phyloP scores from a whole-genome alignment of 2,888 invertebrate genomes.

The Thereva nobilitata region DNA sequence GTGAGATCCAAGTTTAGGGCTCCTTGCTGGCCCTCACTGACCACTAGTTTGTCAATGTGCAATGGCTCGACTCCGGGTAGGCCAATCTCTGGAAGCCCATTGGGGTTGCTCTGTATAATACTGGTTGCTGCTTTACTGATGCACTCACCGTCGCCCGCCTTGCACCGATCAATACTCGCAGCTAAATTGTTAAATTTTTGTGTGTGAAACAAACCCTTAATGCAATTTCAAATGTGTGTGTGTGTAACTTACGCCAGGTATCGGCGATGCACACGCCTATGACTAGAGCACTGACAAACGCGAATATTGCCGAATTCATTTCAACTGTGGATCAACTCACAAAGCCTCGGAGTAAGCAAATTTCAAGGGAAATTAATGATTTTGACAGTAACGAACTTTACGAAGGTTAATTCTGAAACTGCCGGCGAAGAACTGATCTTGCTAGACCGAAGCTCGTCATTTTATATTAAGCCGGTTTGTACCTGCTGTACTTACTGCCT shows the following conservation, averaged over 20 bases:
- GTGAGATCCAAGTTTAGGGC: conserved; percentile 30
- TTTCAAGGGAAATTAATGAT: too few species aligned
- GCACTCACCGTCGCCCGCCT: conserved; percentile 40
- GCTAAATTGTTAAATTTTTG: neutral
- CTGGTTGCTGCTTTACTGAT: conserved; percentile 36
- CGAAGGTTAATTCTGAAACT: too few species aligned
- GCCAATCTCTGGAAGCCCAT: conserved; percentile 36
- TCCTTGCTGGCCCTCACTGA: conserved; percentile 21
- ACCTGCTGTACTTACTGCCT: neutral
- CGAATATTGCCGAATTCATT: too few species aligned
- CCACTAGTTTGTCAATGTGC: conserved; percentile 22
- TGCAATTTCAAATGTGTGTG: too few species aligned
- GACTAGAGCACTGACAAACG: too few species aligned
- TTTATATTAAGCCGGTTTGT: neutral
- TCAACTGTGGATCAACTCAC: too few species aligned
- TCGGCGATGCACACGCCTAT: too few species aligned
- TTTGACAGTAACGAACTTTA: too few species aligned
- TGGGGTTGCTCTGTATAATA: conserved; percentile 38
- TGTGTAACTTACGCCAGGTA: too few species aligned
- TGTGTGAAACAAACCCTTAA: too few species aligned
- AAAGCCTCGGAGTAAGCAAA: too few species aligned
- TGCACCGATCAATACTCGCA: conserved; percentile 42
- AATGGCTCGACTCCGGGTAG: conserved; percentile 38
- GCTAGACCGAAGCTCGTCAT: neutral
- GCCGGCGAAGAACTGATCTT: too few species aligned